Conservation (phyloP, 2,797 vertebrate genomes). For the Eulemur albifrons region DNA sequence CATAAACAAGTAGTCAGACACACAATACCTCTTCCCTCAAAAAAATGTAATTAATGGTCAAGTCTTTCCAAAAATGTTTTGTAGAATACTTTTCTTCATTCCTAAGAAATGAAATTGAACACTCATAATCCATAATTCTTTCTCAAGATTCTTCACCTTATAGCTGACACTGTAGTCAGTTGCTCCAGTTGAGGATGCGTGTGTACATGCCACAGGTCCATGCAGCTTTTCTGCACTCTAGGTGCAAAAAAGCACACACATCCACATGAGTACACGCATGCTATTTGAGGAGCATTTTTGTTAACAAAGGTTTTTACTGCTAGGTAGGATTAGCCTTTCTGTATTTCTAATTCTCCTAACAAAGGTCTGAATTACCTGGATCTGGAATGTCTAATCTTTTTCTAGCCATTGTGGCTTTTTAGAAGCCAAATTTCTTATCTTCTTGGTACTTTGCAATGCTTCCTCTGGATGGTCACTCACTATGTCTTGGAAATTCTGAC, state of each 20-base stretch:
- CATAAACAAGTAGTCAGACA: background rate
- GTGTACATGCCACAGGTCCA: background rate
- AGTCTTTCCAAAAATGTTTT: background rate
- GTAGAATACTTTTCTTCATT: background rate
- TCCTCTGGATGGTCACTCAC: background rate
- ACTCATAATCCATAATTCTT: background rate
- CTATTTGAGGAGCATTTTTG: background rate
- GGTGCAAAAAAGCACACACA: background rate
- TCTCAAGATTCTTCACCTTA: background rate
- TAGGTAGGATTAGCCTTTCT: background rate
- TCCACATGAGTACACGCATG: background rate
- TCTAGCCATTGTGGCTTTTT: background rate
- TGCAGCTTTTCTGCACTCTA: background rate
- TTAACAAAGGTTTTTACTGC: background rate
- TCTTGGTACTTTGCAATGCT: background rate
- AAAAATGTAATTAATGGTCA: background rate
- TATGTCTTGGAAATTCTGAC: background rate
- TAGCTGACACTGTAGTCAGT: background rate
- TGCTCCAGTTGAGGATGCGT: background rate
- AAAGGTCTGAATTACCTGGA: background rate
- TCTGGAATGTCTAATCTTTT: background rate
- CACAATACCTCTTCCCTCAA: background rate
- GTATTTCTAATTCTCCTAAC: background rate
- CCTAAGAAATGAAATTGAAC: background rate
- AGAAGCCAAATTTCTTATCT: background rate